phyloP scores from a whole-genome alignment of 2,888 invertebrate species.

The Catocala sponsa region DNA sequence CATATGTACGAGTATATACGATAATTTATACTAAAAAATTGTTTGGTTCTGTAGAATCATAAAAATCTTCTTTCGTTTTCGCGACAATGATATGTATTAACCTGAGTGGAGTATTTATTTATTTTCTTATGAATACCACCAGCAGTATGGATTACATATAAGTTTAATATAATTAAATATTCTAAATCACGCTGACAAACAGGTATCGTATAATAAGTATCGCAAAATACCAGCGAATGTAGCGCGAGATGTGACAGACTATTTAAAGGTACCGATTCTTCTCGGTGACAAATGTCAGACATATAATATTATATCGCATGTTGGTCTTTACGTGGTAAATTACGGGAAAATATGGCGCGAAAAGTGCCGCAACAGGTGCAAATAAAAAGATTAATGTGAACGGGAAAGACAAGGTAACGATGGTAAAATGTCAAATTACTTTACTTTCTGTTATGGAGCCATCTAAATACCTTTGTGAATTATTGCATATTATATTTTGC shows the following conservation, averaged over 20 bases:
- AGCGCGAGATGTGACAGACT: not conserved
- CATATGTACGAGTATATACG: too few species aligned
- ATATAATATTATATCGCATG: constrained; percentile 1
- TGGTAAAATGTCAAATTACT: constrained; percentile 24
- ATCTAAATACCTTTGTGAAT: not conserved
- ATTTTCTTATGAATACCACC: too few species aligned
- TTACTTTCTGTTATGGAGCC: constrained; percentile 10
- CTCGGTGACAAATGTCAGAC: not conserved
- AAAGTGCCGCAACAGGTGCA: constrained; percentile 62
- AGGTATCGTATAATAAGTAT: too few species aligned
- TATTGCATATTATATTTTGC: not conserved
- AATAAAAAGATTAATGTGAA: constrained; percentile 57
- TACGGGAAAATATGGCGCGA: constrained; percentile 32
- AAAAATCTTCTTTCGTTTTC: too few species aligned
- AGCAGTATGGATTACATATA: too few species aligned
- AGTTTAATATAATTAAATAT: too few species aligned
- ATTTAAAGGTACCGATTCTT: not conserved
- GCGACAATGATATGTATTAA: too few species aligned
- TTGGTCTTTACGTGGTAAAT: constrained; percentile 11
- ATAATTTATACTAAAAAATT: too few species aligned
- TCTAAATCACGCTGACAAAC: too few species aligned
- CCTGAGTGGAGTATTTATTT: too few species aligned
- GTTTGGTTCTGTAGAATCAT: too few species aligned
- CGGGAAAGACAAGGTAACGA: constrained; percentile 35
- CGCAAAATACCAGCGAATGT: not conserved